phyloP scores from a whole-genome alignment of 2,113 vertebrate species.

The Microtus pennsylvanicus region DNA sequence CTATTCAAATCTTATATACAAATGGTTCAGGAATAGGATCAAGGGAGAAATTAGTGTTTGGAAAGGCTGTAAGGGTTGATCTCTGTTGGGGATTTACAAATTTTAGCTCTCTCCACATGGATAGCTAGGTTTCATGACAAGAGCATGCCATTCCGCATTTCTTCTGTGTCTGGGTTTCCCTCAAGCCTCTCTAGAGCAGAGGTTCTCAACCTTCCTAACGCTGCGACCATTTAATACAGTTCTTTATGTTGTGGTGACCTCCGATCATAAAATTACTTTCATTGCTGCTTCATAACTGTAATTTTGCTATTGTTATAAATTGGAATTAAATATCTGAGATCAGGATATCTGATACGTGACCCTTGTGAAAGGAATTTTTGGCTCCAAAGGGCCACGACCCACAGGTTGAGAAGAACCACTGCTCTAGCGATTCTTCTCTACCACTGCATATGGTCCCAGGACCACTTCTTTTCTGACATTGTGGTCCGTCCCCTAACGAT shows the following conservation, averaged over 20 bases:
- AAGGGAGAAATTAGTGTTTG: neutral
- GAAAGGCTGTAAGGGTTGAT: neutral
- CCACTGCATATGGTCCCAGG: neutral
- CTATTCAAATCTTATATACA: neutral
- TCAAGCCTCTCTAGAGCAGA: neutral
- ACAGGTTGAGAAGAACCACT: neutral
- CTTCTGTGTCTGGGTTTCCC: neutral
- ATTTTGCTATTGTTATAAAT: neutral
- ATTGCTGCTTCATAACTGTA: neutral
- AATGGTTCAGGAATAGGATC: neutral
- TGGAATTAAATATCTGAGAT: neutral
- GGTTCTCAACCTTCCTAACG: neutral
- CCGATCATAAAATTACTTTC: neutral
- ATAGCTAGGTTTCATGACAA: neutral
- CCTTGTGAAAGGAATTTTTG: neutral
- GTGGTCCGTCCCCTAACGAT: neutral
- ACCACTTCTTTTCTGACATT: too few relatives aligned
- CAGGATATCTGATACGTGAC: neutral
- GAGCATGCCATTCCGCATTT: neutral
- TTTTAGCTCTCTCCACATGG: neutral
- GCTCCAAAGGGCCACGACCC: neutral
- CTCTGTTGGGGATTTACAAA: accelerated
- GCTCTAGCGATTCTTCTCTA: neutral
- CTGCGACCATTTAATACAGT: neutral
- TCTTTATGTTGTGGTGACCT: neutral